These are phyloP conservation scores for Plumapathes pennacea DNA, from an alignment of 92 coral and sea anemone species.

Conservation along the genomic window DNA sequence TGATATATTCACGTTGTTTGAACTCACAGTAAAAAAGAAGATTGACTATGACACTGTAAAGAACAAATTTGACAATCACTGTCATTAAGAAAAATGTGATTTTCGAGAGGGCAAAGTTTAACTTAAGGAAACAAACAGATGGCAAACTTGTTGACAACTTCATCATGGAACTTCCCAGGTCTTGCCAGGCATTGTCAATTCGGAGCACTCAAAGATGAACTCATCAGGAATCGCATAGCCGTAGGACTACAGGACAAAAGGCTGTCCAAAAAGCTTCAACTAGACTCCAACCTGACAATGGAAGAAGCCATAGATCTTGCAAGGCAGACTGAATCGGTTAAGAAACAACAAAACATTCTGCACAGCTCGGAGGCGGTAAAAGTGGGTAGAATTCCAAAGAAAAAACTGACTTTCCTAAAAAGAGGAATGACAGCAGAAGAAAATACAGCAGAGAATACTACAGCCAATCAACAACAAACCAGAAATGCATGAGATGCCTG, in stretches of 20 bases:
- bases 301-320: constrained; percentile 18
- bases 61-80: too few species aligned
- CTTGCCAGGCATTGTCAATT: constrained; percentile 7
- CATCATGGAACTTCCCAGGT: too few species aligned
- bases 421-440: not conserved
- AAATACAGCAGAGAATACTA: not conserved
- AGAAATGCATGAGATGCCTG: constrained; percentile 13
- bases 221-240: constrained; percentile 26
- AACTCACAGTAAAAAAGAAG: too few species aligned
- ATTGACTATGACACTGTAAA: too few species aligned
- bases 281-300: constrained; percentile 24
- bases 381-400: not conserved
- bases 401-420: not conserved
- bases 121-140: too few species aligned
- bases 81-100: too few species aligned
- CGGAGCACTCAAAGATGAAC: not conserved
- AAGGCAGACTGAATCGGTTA: constrained; percentile 21
- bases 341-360: constrained; percentile 22
- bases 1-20: too few species aligned
- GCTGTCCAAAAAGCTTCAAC: constrained; percentile 30
- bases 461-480: not conserved
- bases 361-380: not conserved
- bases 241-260: constrained; percentile 20
- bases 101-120: too few species aligned
- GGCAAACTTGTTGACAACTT: too few species aligned